These are phyloP conservation scores for Trachemys scripta DNA, from an alignment of 2,113 vertebrate species.

Conservation along the genomic window DNA sequence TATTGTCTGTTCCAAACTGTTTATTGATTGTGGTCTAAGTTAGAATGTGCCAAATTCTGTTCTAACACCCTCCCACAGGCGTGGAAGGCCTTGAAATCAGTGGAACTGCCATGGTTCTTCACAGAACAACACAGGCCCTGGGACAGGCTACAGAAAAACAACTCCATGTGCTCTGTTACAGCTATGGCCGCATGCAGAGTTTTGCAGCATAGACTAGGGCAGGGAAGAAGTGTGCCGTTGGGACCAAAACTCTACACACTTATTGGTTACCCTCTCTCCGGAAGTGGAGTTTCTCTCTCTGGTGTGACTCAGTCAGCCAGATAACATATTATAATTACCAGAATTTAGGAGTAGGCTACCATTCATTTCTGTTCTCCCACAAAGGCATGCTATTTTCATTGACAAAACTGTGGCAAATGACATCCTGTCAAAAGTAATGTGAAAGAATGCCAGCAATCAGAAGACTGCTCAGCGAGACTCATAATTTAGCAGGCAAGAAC, in stretches of 20 bases:
- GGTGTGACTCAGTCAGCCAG: background rate
- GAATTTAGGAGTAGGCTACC: background rate
- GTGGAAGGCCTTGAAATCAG: background rate
- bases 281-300: background rate
- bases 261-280: background rate
- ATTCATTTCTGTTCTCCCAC: background rate
- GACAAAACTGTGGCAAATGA: background rate
- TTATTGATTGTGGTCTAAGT: background rate
- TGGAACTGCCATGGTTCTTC: background rate
- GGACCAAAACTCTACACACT: background rate
- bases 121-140: background rate
- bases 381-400: background rate
- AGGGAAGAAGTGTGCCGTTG: background rate
- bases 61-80: background rate
- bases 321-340: background rate
- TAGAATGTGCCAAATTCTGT: background rate
- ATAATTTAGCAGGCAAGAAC: background rate
- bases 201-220: background rate
- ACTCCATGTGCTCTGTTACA: background rate
- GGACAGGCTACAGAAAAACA: background rate
- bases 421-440: background rate
- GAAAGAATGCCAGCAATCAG: background rate
- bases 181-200: background rate
- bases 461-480: background rate
- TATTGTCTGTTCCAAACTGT: background rate